A percentile compares a stretch with the other conserved stretches of the same genome.
Conservation (phyloP, 2,113 vertebrate species). For the Hassar affinis region DNA sequence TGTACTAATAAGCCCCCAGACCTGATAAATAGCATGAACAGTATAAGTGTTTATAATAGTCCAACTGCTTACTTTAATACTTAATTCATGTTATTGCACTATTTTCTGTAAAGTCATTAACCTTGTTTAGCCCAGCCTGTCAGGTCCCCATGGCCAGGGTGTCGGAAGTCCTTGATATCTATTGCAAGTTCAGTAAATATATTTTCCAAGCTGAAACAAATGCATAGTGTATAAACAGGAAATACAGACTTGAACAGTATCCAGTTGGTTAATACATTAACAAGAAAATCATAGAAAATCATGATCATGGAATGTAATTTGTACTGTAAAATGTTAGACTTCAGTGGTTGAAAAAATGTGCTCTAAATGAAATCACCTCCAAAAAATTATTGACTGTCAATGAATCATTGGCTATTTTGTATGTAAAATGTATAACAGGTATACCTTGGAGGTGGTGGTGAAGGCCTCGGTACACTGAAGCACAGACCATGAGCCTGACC, state of each 20-base stretch:
- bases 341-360: background rate
- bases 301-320: background rate
- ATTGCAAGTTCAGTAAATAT: constrained; percentile 79
- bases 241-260: background rate
- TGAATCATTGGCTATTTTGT: background rate
- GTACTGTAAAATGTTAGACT: background rate
- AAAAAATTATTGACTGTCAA: background rate
- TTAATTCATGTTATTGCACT: background rate
- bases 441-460: constrained; percentile 83
- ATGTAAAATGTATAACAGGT: background rate
- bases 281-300: background rate
- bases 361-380: background rate
- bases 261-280: background rate
- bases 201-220: constrained; percentile 75
- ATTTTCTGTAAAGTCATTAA: constrained; percentile 46
- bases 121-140: constrained; percentile 86
- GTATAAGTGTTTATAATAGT: background rate
- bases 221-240: background rate
- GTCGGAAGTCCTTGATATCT: constrained; percentile 79
- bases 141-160: constrained; percentile 82
- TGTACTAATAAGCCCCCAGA: background rate
- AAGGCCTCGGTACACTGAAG: constrained; percentile 82
- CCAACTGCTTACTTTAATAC: background rate
- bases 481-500: constrained; percentile 84
- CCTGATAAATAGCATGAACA: background rate